Evolutionary conservation across 1,140 invertebrate genomes (phyloP), one percentile per base, ranked within the genome.

Genomic region (Pomacea maculata): DNA sequence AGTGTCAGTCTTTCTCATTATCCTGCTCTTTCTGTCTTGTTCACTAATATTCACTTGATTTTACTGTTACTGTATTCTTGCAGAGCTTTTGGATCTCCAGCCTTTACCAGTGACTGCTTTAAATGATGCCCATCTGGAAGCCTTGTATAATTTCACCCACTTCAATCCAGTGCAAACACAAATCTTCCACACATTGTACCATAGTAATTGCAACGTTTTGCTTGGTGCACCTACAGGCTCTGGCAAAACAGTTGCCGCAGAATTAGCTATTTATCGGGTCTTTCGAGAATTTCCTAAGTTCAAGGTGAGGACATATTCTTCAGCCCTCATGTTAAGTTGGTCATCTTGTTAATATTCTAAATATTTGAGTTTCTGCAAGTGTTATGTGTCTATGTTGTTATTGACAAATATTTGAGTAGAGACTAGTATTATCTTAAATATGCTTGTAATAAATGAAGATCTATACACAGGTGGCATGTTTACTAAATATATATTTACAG

Each of bases 121-220:
- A 25, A 94, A 96, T 79, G 95, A 98, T 87, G 88, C 93, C 0
- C 86, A 92, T 8, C 96, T 95, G 86, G 95, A 99, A 91, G 92
- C 93, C 61, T 90, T 99, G 3, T 99, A 98, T 92, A 94, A 93
- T 29, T 99, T 99, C 91, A 94, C 94, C 0, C 97, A 99, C 91
- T 99, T 99, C 92, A 99, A 99, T 93, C 97, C 98, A 4, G 97
- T 99, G 87, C 99, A 99, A 92, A 99, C 98, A 10, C 99, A 99
- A 92, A 96, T 99, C 68, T 99, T 99, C 91, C 97, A 99, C 91
- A 96, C 96, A 83, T 92, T 99, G 0, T 99, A 99, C 91, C 95
- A 99, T 90, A 98, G 97, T 0, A 97, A 99, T 88, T 94, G 95
- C 83, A 99, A 99, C 91, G 95, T 98, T 8, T 92, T 99, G 1